A percentile compares a stretch with the other conserved stretches of the same genome.
Conservation (phyloP, 2,797 vertebrate genomes). For the Phoeniculus purpureus region DNA sequence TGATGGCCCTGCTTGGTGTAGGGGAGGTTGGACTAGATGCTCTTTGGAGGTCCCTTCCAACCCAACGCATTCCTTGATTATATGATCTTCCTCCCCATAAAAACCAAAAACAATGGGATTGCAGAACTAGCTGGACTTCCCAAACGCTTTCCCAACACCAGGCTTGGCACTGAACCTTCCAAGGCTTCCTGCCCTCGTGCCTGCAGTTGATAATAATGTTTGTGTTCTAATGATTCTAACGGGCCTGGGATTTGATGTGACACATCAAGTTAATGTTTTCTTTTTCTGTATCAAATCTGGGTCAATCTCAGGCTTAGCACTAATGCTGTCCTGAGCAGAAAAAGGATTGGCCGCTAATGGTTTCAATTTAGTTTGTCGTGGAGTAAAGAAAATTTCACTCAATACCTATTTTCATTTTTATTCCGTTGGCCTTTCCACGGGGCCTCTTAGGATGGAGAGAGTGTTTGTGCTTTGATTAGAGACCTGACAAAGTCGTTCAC, state of each 20-base stretch:
- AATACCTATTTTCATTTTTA: conserved; percentile 63
- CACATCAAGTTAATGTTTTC: conserved; percentile 60
- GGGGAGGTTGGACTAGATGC: too few relatives aligned
- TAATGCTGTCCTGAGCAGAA: conserved; percentile 51
- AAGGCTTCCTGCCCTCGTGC: neutral
- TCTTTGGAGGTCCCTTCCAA: too few relatives aligned
- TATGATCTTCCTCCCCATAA: neutral
- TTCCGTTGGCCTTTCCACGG: conserved; percentile 5
- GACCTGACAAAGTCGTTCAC: neutral
- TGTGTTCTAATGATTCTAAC: conserved; percentile 51
- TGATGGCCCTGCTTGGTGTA: too few relatives aligned
- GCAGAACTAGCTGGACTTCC: neutral
- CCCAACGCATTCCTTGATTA: too few relatives aligned
- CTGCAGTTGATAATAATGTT: conserved; percentile 23
- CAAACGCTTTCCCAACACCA: neutral
- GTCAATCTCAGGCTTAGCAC: conserved; percentile 62
- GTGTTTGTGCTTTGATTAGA: conserved; percentile 10
- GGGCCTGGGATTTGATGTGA: conserved; percentile 61
- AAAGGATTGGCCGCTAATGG: conserved; percentile 63
- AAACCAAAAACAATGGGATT: neutral
- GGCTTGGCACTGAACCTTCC: neutral
- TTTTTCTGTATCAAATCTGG: conserved; percentile 62
- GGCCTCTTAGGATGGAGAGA: neutral
- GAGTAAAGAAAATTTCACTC: conserved; percentile 55
- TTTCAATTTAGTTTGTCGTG: conserved; percentile 67